Evolutionary conservation across 2,797 vertebrate species (phyloP), one percentile per base, ranked within the genome.

Genomic region (Acanthurus tractus): DNA sequence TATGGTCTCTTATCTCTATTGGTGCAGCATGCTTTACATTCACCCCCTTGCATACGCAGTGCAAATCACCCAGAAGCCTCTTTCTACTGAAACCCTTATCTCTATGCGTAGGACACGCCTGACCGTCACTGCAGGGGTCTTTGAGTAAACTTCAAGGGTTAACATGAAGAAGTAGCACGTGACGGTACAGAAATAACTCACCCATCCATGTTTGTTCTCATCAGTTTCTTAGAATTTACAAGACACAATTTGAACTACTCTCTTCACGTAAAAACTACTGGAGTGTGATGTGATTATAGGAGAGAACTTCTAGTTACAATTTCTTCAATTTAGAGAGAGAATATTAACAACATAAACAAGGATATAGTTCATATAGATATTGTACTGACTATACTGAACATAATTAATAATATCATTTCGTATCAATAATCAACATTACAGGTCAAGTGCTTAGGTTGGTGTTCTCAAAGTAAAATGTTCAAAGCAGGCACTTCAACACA

Each of bases 61-160:
- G 48, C 14, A 5, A 2, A 56, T 49, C 44, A 45, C 29, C 9
- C 49, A 50, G 55, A 62, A 78, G 82, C 78, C 78, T 38, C 66
- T 71, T 83, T 82, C 89, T 62, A 13, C 49, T 23, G 78, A 92
- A 90, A 25, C 10, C 3, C 85, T 91, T 92, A 92, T 94, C 93
- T 90, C 59, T 5, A 15, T 18, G 7, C 42, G 53, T 89, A 91
- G 46, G 56, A 40, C 48, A 50, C 13, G 13, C 49, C 12, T 13
- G 3, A 25, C n/a, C 38, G 45, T 12, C 52, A 48, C 36, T 3
- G 13, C 40, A 52, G 34, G 42, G 13, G 3, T 52, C 13, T 0
- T 0, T 42, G 40, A n/a, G 9, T 4, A 63, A 0, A 1, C 20
- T 8, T 69, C 20, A 70, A 29, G 53, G 13, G 12, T 1, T 8